Percentiles rank a stretch among this genome's conserved stretches.
Evolutionary conservation across 2,888 invertebrate genomes (phyloP).

Genomic region (Lycia hirtaria): DNA sequence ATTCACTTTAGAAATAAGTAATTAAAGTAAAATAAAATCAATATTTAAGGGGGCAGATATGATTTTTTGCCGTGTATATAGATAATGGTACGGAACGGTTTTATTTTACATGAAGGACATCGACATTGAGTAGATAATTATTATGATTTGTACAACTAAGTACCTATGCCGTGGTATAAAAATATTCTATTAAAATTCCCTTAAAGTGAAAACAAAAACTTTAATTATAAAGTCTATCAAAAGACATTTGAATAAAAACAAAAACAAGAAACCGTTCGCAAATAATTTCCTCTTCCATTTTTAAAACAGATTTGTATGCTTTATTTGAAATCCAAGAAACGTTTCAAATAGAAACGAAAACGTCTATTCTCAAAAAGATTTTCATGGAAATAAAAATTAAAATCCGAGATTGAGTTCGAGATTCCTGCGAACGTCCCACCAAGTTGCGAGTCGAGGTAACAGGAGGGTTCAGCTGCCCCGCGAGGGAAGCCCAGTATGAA

Average conservation of each 20-base stretch:
- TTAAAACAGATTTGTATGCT: constrained; percentile 4
- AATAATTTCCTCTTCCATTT: neutral
- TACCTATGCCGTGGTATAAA: no score
- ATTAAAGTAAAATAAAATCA: no score
- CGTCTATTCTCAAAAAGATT: constrained; percentile 13
- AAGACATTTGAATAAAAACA: neutral
- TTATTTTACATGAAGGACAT: no score
- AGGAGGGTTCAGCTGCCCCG: constrained; percentile 40
- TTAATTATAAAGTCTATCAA: neutral
- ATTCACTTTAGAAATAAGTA: no score
- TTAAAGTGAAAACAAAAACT: neutral
- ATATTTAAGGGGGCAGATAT: no score
- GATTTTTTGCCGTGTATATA: no score
- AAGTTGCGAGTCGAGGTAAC: constrained; percentile 25
- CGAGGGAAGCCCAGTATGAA: constrained; percentile 34
- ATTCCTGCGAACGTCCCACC: constrained; percentile 20
- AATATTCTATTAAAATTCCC: neutral
- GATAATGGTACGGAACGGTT: no score
- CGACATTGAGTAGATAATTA: no score
- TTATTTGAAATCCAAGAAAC: no score
- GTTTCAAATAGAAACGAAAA: constrained; percentile 19
- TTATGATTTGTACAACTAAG: no score
- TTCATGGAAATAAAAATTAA: constrained; percentile 22
- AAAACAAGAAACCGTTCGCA: neutral
- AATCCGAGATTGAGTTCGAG: constrained; percentile 13